Evolutionary conservation across 2,888 invertebrate species (phyloP), one percentile per base, ranked within the genome.

Genomic region (Latrodectus elegans): DNA sequence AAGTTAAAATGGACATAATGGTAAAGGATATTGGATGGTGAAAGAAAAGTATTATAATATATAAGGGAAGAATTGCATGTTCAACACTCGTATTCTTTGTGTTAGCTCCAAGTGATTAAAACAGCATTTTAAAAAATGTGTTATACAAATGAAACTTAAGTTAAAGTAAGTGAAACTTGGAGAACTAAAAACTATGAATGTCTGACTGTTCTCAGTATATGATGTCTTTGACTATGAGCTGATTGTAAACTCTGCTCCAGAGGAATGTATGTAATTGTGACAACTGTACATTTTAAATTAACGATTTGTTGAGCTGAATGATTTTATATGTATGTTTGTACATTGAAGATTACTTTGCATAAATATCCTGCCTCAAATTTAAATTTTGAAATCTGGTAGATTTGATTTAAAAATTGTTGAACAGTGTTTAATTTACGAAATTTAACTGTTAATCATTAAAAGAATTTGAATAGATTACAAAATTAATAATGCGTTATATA

Each of bases 371-470:
- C 60, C 60, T 60, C n/a, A 60, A 60, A 60, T 60, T 60, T 60
- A 60, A 60, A 60, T 11, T 38, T 38, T 60, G 60, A 60, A n/a
- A 60, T 60, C 60, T 60, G 67, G 26, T 68, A 68, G 15, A 22
- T 68, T 68, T 75, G 14, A 17, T 68, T 67, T 26, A 68, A 74
- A 70, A 81, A 65, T 55, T 77, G 81, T 87, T 87, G 67, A 78
- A 71, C 15, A 60, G 60, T 60, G 9, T 6, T 71, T 85, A 49
- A 77, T 77, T 81, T 81, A 77, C 26, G 64, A 76, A 77, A 71
- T 87, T 74, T 87, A 81, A 81, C 76, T 81, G 85, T 86, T 86
- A 79, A 75, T 49, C 64, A 76, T 71, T 72, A 77, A 72, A 38
- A 38, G 17, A 87, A 52, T 71, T 80, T 86, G 76, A 73, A 71